Evolutionary conservation across 2,797 vertebrate species (phyloP).

Genomic region (Danionella dracula): DNA sequence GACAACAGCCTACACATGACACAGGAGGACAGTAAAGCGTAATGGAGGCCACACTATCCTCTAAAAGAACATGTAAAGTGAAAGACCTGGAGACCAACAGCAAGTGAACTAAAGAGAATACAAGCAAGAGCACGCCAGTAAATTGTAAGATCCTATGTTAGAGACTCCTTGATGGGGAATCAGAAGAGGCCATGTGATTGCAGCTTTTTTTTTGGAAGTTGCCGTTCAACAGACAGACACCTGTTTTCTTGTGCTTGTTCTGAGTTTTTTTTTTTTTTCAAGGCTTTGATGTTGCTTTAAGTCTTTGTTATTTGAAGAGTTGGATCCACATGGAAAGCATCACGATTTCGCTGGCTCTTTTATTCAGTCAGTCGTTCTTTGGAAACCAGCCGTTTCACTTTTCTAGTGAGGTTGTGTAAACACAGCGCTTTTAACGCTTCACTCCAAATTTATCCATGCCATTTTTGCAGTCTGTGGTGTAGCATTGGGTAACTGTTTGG

Average conservation of each 20-base stretch:
- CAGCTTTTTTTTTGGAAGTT: slow-evolving; percentile 37
- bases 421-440: slow-evolving; percentile 20
- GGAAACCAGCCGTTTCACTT: not conserved
- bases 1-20: slow-evolving; percentile 79
- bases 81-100: slow-evolving; percentile 47
- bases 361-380: not conserved
- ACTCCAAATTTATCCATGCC: slow-evolving; percentile 15
- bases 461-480: slow-evolving; percentile 30
- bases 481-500: slow-evolving; percentile 34
- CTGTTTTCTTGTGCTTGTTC: slow-evolving; percentile 43
- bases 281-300: slow-evolving; percentile 41
- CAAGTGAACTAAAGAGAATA: slow-evolving; percentile 45
- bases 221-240: slow-evolving; percentile 30
- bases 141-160: slow-evolving; percentile 40
- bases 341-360: slow-evolving; percentile 6
- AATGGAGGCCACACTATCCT: slow-evolving; percentile 52
- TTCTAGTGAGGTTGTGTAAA: slow-evolving; percentile 16
- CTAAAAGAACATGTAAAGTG: slow-evolving; percentile 35
- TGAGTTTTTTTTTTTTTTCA: slow-evolving; percentile 30
- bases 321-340: slow-evolving; percentile 21
- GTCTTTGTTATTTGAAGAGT: slow-evolving; percentile 42
- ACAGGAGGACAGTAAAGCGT: slow-evolving; percentile 81
- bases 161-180: slow-evolving; percentile 37
- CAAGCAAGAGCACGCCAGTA: slow-evolving; percentile 40
- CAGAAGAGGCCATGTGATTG: slow-evolving; percentile 35